A percentile compares a stretch with the other conserved stretches of the same genome.
Evolutionary conservation across 2,797 vertebrate species (phyloP).

Genomic region (Lepus townsendii): DNA sequence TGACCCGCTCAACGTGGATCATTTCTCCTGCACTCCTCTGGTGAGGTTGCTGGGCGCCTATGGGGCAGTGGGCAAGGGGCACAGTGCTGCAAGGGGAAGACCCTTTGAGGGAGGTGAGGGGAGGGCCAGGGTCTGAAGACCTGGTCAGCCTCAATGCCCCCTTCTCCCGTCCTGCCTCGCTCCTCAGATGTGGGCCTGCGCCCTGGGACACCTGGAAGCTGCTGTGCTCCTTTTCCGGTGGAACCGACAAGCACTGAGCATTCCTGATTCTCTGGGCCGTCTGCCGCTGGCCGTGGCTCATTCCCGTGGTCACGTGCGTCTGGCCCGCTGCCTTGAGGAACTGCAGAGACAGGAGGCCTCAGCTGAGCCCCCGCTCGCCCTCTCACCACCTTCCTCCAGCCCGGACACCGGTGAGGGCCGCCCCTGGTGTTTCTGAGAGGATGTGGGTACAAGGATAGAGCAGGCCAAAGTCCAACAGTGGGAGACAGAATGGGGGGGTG

Average conservation of each 20-base stretch:
- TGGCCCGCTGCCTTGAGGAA: constrained; percentile 92
- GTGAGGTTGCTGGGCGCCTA: constrained; percentile 83
- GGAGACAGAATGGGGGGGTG: neutral
- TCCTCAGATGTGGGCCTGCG: constrained; percentile 95
- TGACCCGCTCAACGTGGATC: constrained; percentile 95
- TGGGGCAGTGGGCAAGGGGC: neutral
- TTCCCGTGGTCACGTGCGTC: constrained; percentile 92
- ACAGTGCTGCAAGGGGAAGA: neutral
- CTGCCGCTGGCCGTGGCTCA: constrained; percentile 94
- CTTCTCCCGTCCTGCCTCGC: neutral
- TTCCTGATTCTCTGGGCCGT: constrained; percentile 95
- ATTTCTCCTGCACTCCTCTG: constrained; percentile 96
- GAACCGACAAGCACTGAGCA: constrained; percentile 91
- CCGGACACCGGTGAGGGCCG: constrained; percentile 92
- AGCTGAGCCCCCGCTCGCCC: constrained; percentile 80
- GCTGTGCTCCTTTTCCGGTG: constrained; percentile 93
- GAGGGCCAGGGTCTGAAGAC: neutral
- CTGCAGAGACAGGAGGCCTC: constrained; percentile 89
- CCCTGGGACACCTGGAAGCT: constrained; percentile 93
- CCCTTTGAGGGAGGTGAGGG: neutral
- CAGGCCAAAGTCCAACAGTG: constrained; percentile 6
- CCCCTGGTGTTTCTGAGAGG: neutral
- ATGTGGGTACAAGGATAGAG: neutral
- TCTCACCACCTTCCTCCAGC: constrained; percentile 92
- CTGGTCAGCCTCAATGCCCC: neutral